A percentile compares a stretch with the other conserved stretches of the same genome.
These are phyloP conservation scores for Latrodectus hesperus DNA, from an alignment of 2,888 invertebrate species.

Conservation along the genomic window DNA sequence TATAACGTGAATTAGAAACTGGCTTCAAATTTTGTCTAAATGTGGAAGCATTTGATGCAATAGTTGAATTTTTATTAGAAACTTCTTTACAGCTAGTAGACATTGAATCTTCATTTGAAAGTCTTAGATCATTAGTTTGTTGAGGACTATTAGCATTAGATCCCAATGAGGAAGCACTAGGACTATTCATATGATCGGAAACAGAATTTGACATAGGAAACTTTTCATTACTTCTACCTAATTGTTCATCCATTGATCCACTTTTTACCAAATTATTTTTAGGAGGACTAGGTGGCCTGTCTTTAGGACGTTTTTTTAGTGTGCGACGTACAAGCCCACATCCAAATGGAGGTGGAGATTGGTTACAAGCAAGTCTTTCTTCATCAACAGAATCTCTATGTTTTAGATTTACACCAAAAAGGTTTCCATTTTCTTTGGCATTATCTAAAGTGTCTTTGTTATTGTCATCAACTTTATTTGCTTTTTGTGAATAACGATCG, in stretches of 20 bases:
- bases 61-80: conserved; percentile 14
- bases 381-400: conserved; percentile 78
- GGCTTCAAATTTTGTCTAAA: conserved; percentile 62
- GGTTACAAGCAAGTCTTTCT: conserved; percentile 50
- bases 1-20: conserved; percentile 50
- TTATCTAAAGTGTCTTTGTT: conserved; percentile 52
- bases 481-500: conserved; percentile 49
- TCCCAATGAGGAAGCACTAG: conserved; percentile 55
- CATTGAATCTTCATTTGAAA: background rate
- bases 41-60: conserved; percentile 18
- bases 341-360: conserved; percentile 67
- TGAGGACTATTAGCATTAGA: conserved; percentile 65
- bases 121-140: conserved; percentile 51
- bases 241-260: conserved; percentile 69
- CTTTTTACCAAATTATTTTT: conserved; percentile 69
- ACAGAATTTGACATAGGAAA: conserved; percentile 64
- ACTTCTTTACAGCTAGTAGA: conserved; percentile 11
- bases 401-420: conserved; percentile 73
- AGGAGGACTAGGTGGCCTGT: conserved; percentile 71
- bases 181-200: conserved; percentile 62
- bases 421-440: conserved; percentile 54
- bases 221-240: conserved; percentile 62
- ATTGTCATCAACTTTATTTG: conserved; percentile 54
- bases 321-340: conserved; percentile 66
- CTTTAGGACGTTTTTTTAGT: conserved; percentile 71